phyloP scores from a whole-genome alignment of 2,888 invertebrate species.

The Microctonus hyperodae region DNA sequence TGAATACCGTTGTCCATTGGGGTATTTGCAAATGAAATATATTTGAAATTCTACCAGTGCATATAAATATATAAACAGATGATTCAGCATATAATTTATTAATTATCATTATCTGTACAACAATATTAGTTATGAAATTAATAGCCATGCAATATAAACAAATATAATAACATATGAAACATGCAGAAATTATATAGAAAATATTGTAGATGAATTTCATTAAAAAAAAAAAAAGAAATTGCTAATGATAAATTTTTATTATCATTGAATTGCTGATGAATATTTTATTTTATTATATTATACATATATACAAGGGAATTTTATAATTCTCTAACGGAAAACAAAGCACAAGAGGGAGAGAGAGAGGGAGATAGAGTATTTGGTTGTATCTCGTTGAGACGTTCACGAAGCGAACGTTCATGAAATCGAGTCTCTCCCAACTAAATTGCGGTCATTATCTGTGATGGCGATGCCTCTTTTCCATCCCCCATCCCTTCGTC shows the following conservation, averaged over 20 bases:
- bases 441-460: constrained; percentile 34
- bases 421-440: constrained; percentile 16
- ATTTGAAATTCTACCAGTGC: background rate
- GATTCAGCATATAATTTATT: too few species aligned
- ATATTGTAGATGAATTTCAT: too few species aligned
- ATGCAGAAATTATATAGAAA: too few species aligned
- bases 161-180: too few species aligned
- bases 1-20: background rate
- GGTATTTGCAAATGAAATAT: background rate
- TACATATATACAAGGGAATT: background rate
- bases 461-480: constrained; percentile 25
- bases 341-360: too few species aligned
- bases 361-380: too few species aligned
- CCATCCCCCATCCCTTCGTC: constrained; percentile 9
- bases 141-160: too few species aligned
- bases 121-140: background rate
- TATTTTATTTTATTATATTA: too few species aligned
- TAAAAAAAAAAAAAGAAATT: too few species aligned
- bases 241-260: too few species aligned
- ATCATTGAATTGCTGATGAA: too few species aligned
- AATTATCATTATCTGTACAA: background rate
- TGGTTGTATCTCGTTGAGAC: constrained; percentile 1
- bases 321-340: background rate
- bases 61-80: background rate
- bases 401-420: background rate